Base-by-base conservation (phyloP, 2,113 vertebrate genomes). In the Albula goreensis region DNA sequence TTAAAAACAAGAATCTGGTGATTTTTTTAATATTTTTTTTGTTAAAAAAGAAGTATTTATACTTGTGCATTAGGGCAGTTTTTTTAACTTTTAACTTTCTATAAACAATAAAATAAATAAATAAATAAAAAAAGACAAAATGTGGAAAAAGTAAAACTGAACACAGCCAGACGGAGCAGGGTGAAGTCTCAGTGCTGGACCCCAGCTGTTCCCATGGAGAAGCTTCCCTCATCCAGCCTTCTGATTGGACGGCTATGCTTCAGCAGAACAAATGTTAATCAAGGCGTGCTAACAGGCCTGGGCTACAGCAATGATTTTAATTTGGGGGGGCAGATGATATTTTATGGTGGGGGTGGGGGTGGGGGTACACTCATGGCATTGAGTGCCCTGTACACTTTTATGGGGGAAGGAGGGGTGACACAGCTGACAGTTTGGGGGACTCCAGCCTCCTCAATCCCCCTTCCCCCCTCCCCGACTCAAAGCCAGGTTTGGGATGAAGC, bases 121-220 rank as follows among this genome's bases (percentile, higher is more conserved):
- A 53, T 56, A 57, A 31, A 63, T 78, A 74, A 85, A 78, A 56
- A 85, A 85, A 53, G 50, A 85, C 74, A 57, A 84, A 66, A 66
- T 22, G 60, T 17, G 66, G 31, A 48, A 25, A 53, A 52, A 52
- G 50, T 48, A 74, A 7, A 74, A 78, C 66, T 57, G 49, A 17
- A 41, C 50, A 41, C 83, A 52, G 70, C 25, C 8, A 41, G 31
- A 25, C 8, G 51, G 52, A 84, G 66, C 74, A 77, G 66, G 53
- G n/a, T 48, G 25, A 49, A 2, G 15, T 53, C 50, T 50, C 48
- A 5, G 25, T 15, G 60, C 17, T 22, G 56, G 7, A 66, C 60
- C 22, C 60, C 17, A 22, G 7, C 53, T 41, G 31, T 41, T 41
- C 53, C 53, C 12, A 19, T 66, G 17, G 15, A 22, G 60, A 66